Percentiles rank a stretch among this genome's conserved stretches.
Evolutionary conservation across 2,113 vertebrate species (phyloP).

Genomic region (Dromas ardeola): DNA sequence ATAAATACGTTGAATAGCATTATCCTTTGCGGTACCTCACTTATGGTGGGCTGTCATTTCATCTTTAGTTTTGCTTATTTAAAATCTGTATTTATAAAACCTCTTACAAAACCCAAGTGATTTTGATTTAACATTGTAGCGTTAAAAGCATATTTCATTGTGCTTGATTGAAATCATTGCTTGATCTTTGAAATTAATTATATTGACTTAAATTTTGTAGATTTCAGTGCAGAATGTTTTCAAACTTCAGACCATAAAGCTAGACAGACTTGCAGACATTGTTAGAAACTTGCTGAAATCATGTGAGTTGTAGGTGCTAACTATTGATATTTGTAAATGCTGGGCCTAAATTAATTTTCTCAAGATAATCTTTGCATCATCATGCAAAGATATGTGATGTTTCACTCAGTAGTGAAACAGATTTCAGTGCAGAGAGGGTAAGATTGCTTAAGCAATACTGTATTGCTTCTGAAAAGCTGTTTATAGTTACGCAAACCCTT

Average conservation of each 20-base stretch:
- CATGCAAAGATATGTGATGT: neutral
- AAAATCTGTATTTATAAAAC: neutral
- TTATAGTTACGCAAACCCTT: neutral
- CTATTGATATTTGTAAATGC: neutral
- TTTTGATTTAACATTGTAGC: neutral
- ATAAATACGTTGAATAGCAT: neutral
- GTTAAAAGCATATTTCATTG: neutral
- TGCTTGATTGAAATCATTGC: neutral
- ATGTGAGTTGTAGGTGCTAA: neutral
- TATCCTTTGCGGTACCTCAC: neutral
- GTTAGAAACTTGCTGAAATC: neutral
- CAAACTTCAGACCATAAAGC: neutral
- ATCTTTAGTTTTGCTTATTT: neutral
- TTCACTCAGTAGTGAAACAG: neutral
- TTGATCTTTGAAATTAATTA: neutral
- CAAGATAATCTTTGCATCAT: neutral
- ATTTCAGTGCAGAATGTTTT: neutral
- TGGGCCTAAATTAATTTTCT: neutral
- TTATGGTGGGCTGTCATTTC: neutral
- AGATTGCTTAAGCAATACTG: neutral
- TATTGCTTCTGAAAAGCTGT: conserved; percentile 10
- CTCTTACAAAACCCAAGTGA: neutral
- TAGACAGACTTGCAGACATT: neutral
- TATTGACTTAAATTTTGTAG: neutral
- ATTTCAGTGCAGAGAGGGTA: neutral